Conservation (phyloP, 2,113 vertebrate genomes). For the Onychorhynchus coronatus region DNA sequence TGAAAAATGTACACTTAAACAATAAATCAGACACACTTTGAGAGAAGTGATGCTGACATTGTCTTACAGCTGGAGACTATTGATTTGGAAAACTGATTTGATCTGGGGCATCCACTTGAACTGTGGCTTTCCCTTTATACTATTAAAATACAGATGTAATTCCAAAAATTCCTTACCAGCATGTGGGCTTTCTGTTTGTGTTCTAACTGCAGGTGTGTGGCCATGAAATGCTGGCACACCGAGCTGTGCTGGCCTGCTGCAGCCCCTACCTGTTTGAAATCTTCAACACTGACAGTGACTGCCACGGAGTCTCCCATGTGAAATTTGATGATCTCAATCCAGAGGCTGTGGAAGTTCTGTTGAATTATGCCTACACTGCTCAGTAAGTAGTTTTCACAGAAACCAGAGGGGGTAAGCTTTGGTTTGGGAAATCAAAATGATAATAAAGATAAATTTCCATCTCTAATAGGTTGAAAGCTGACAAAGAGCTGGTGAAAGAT, state of each 20-base stretch:
- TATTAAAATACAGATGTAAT: neutral
- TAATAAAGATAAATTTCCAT: neutral
- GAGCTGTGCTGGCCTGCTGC: constrained; percentile 96
- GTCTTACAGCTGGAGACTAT: neutral
- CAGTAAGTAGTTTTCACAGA: constrained; percentile 81
- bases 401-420: neutral
- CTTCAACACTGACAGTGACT: constrained; percentile 93
- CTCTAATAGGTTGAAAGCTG: constrained; percentile 88
- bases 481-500: constrained; percentile 95
- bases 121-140: neutral
- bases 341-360: constrained; percentile 93
- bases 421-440: neutral
- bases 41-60: fast-evolving
- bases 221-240: constrained; percentile 94
- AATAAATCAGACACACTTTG: neutral
- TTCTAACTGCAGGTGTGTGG: constrained; percentile 86
- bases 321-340: constrained; percentile 98
- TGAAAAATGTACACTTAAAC: neutral
- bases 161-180: neutral
- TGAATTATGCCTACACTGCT: constrained; percentile 98
- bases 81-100: neutral
- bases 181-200: neutral
- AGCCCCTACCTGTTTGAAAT: constrained; percentile 98
- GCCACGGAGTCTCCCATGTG: constrained; percentile 91
- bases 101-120: neutral